These are phyloP conservation scores for Tipula helvola DNA, from an alignment of 2,888 invertebrate species.

Conservation along the genomic window DNA sequence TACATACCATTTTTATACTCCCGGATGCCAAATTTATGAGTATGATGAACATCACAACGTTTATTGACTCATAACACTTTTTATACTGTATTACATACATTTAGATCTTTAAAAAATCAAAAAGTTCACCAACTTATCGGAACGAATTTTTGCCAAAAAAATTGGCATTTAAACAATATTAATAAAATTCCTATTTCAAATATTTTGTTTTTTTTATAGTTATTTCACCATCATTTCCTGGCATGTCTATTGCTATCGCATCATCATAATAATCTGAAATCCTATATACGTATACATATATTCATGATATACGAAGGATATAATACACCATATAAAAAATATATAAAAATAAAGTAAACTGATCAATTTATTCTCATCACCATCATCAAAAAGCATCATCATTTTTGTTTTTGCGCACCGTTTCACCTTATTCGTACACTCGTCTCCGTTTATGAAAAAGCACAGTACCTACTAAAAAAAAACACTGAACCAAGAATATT, in stretches of 20 bases:
- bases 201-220: background rate
- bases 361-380: background rate
- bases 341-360: slow-evolving; percentile 4
- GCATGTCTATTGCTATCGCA: background rate
- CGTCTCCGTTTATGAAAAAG: background rate
- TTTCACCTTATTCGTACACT: background rate
- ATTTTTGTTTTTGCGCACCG: background rate
- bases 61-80: background rate
- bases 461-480: background rate
- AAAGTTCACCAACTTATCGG: background rate
- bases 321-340: background rate
- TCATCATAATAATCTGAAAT: background rate
- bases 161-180: background rate
- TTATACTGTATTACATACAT: background rate
- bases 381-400: background rate
- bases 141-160: background rate
- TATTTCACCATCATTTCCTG: background rate
- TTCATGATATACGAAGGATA: background rate
- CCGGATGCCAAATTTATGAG: background rate
- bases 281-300: background rate
- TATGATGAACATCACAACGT: background rate
- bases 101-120: background rate
- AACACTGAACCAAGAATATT: background rate
- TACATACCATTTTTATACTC: background rate
- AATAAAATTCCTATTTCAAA: background rate